Evolutionary conservation across 2,888 invertebrate genomes (phyloP).

Genomic region (Pterostichus niger): DNA sequence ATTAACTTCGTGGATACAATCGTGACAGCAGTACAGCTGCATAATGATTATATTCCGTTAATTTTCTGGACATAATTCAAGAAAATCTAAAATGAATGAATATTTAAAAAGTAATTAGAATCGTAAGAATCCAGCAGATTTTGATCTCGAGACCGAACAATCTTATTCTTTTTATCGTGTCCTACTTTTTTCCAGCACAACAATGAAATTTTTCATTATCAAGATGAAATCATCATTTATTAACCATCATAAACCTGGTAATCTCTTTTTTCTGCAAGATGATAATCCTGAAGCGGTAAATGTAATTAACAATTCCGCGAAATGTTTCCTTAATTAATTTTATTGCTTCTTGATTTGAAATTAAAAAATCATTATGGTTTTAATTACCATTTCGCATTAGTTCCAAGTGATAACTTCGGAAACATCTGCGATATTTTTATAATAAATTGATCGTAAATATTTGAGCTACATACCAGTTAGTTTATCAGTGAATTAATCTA

Average conservation of each 20-base stretch:
- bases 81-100: conserved; percentile 24
- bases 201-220: conserved; percentile 46
- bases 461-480: conserved; percentile 49
- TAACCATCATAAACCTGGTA: conserved; percentile 25
- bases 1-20: no score
- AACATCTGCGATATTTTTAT: conserved; percentile 49
- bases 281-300: conserved; percentile 29
- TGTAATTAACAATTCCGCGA: conserved; percentile 54
- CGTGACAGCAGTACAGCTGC: no score
- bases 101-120: conserved; percentile 25
- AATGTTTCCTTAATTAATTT: conserved; percentile 54
- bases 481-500: conserved; percentile 42
- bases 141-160: background rate
- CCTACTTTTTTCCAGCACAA: conserved; percentile 1
- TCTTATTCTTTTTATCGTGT: conserved; percentile 8
- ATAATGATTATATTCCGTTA: background rate
- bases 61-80: background rate
- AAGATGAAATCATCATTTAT: conserved; percentile 51
- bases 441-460: conserved; percentile 33
- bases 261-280: conserved; percentile 37
- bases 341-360: conserved; percentile 53
- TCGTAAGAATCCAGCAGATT: conserved; percentile 2
- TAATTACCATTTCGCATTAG: conserved; percentile 54
- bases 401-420: conserved; percentile 50
- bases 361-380: conserved; percentile 53